Base-by-base conservation (phyloP, 2,113 vertebrate species). In the Gasterosteus aculeatus region DNA sequence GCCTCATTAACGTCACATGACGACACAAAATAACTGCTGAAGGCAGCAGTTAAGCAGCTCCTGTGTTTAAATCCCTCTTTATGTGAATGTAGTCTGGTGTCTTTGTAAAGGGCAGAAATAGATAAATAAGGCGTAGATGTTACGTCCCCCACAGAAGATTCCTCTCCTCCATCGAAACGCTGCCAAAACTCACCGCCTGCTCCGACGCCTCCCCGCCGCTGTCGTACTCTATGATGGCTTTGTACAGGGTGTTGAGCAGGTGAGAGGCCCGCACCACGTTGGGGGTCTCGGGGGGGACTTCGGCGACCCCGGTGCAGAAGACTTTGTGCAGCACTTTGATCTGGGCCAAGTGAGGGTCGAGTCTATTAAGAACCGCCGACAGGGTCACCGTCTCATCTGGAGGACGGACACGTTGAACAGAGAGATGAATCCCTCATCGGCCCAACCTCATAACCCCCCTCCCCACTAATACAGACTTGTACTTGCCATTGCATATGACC, bases 191-290 rank as follows among this genome's bases (percentile, higher is more conserved):
- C 91, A 99, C 97, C 0, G 96, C 95, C 84, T 98, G 97, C 74
- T 98, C 96, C 1, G 97, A 97, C 0, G 98, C 98, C 88, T 99
- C 97, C 56, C 98, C 98, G 11, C 95, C 95, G 0, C 94, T 96
- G 94, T 99, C 97, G 18, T 98, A 98, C 61, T 99, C 97, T 0
- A 98, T 95, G 86, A 99, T 98, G 47, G 98, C 96, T 89, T 99
- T 99, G 94, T 99, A 99, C 57, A 99, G 92, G 0, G 96, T 99
- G 89, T 99, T 99, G 75, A 99, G 97, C 60, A 99, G 87, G 84
- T 99, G 98, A 31, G 98, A 99, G 0, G 98, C 98, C 80, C 97
- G 93, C 47, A 99, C 96, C 3, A 99, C 98, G 35, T 99, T 98
- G 10, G 96, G 95, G 2, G 97, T 99, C 68, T 95, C 96, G 1